phyloP scores from a whole-genome alignment of 2,113 vertebrate species.

The Galeopterus variegatus region DNA sequence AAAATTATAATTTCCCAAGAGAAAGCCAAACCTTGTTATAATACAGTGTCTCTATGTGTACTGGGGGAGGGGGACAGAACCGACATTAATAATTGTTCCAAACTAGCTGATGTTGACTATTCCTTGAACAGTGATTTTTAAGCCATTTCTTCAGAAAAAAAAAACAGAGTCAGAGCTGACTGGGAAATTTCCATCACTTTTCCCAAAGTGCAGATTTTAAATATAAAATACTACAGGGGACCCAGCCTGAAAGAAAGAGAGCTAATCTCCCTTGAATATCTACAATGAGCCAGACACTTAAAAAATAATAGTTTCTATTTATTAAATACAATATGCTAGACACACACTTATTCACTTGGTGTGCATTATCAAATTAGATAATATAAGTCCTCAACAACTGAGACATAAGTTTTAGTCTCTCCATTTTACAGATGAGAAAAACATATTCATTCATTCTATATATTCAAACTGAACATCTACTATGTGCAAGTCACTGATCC shows the following conservation, averaged over 20 bases:
- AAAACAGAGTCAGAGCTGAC: not conserved
- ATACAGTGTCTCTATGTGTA: not conserved
- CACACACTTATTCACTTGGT: constrained; percentile 8
- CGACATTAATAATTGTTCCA: constrained; percentile 9
- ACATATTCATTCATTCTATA: not conserved
- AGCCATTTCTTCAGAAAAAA: not conserved
- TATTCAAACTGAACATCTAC: not conserved
- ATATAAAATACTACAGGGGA: not conserved
- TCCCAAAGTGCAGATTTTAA: not conserved
- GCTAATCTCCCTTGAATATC: not conserved
- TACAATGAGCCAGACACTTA: not conserved
- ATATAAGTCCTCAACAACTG: not conserved
- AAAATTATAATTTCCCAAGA: constrained; percentile 44
- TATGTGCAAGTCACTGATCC: not conserved
- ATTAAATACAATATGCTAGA: constrained; percentile 12
- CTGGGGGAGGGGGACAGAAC: not conserved
- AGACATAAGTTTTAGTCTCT: not conserved
- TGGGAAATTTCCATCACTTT: not conserved
- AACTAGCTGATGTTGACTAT: not conserved
- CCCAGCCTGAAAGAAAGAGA: not conserved
- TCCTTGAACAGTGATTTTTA: not conserved
- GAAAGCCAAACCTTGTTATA: constrained; percentile 42
- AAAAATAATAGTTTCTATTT: constrained; percentile 49
- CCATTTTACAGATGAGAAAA: constrained; percentile 34
- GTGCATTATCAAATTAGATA: not conserved